Evolutionary conservation across 2,113 vertebrate genomes (phyloP), one percentile per base, ranked within the genome.

Genomic region (Melanostigma gelatinosum): DNA sequence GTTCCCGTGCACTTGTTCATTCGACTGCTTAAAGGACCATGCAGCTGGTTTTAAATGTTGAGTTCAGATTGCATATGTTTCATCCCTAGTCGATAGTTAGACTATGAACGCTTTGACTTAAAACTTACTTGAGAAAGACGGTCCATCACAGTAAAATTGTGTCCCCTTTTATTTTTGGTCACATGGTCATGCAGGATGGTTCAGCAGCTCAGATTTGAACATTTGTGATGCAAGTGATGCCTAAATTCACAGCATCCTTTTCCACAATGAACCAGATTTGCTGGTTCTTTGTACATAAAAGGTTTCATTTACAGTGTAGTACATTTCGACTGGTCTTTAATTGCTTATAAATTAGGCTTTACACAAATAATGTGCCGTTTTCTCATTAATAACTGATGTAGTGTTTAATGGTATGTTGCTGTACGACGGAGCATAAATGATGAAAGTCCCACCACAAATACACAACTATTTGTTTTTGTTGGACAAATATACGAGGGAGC

Each of bases 1-100:
- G 34, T 63, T 72, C 55, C 75, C 63, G 57, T 46, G 22, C 70
- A 44, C 82, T 76, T 63, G 40, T 87, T 84, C 80, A 80, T 84
- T 74, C 46, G 66, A 67, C 54, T 5, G 36, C 54, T 75, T 81
- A 72, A 85, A 87, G 66, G 71, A 75, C 54, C 50, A 32, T 29
- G 36, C 70, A 79, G 79, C 70, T 60, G 75, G 0, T 79, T 75
- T 38, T 68, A 36, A 84, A 84, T 34, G 60, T 34, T 81, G 46
- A 54, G 66, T 66, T n/a, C 54, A 62, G 1, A 75, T 38, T 68
- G 48, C 60, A 29, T 65, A 52, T 57, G 55, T 60, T 76, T 61
- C 15, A 52, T 75, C 72, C 66, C 20, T 8, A 34, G 50, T 64
- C 3, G 27, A 46, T 6, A 27, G 50, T 40, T 42, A 63, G 62